phyloP scores from a whole-genome alignment of 2,888 invertebrate genomes.

The Rhagium mordax region DNA sequence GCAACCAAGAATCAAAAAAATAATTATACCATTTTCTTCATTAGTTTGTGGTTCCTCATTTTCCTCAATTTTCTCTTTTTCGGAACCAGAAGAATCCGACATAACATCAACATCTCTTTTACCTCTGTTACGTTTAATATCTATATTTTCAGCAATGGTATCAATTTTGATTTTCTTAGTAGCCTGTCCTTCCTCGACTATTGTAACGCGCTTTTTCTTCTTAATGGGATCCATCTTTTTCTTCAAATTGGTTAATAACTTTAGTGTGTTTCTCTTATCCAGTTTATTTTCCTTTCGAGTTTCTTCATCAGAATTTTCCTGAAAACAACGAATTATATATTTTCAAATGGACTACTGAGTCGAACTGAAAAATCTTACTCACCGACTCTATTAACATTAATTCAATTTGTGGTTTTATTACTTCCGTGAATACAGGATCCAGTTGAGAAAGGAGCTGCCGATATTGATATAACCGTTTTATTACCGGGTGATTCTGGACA shows the following conservation, averaged over 20 bases:
- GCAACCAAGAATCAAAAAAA: conserved; percentile 6
- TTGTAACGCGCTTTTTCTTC: conserved; percentile 35
- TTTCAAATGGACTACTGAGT: background rate
- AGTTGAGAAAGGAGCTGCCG: conserved; percentile 83
- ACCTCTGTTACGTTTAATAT: conserved; percentile 36
- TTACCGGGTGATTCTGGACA: conserved; percentile 90
- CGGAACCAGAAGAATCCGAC: conserved; percentile 32
- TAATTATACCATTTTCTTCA: conserved; percentile 55
- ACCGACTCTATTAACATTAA: conserved; percentile 70
- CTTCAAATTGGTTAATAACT: conserved; percentile 51
- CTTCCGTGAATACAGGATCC: conserved; percentile 79
- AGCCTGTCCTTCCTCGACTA: conserved; percentile 26
- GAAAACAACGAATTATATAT: conserved; percentile 4
- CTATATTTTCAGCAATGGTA: conserved; percentile 49
- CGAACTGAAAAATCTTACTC: background rate
- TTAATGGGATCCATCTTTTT: conserved; percentile 34
- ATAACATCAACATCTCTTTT: background rate
- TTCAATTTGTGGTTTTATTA: conserved; percentile 79
- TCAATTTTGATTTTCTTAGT: conserved; percentile 53
- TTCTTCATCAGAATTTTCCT: conserved; percentile 44
- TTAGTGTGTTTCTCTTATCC: conserved; percentile 69
- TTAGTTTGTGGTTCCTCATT: conserved; percentile 63
- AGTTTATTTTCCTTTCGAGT: background rate
- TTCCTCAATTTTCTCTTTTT: conserved; percentile 47
- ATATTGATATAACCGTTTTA: conserved; percentile 87